Conservation (phyloP, 2,113 vertebrate genomes). For the Labeo rohita region DNA sequence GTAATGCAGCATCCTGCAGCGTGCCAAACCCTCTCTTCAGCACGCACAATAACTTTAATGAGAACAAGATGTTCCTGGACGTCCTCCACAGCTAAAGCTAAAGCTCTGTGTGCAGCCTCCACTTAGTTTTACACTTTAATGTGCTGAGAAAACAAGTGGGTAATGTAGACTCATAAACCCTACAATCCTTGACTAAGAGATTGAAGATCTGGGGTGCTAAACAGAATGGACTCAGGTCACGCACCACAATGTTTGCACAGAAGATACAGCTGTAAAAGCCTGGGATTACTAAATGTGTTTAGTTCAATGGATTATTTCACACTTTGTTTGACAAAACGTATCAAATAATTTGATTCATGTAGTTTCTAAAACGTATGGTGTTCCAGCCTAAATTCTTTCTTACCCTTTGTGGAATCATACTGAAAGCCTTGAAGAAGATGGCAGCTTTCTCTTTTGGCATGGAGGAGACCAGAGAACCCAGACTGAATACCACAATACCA, state of each 20-base stretch:
- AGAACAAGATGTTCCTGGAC: constrained; percentile 13
- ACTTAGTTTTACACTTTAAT: constrained; percentile 32
- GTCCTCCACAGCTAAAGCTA: neutral
- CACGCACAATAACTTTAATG: neutral
- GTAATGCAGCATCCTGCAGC: neutral
- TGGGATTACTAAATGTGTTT: neutral
- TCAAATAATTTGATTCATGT: too few relatives aligned
- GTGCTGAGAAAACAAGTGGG: neutral
- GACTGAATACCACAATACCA: constrained; percentile 89
- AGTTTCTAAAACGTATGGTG: neutral
- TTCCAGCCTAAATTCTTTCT: neutral
- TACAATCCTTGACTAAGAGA: neutral
- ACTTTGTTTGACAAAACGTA: neutral
- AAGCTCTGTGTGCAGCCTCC: constrained; percentile 23
- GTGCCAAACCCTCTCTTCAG: neutral
- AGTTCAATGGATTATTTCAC: neutral
- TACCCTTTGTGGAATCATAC: constrained; percentile 89
- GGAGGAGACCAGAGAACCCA: constrained; percentile 86
- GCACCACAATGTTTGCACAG: neutral
- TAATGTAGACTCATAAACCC: neutral
- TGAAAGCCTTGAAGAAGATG: constrained; percentile 85
- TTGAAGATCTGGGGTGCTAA: neutral
- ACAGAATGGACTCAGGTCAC: constrained; percentile 13
- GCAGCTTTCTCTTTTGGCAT: constrained; percentile 81
- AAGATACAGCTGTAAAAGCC: neutral